Conservation (phyloP, 2,888 invertebrate genomes). For the Scaptomyza flava region DNA sequence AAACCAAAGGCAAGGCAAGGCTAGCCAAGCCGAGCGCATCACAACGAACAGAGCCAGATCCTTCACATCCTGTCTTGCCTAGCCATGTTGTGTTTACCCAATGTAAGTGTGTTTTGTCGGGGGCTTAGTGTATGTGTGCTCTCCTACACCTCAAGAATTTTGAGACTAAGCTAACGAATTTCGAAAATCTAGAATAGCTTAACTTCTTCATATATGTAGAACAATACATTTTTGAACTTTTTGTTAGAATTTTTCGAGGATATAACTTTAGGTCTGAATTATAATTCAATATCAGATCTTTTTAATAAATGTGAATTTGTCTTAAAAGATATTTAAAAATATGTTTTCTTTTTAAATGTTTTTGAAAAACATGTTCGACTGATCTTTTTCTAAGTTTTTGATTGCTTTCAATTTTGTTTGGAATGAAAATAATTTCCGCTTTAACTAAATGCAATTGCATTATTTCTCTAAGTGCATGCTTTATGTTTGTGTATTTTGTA, state of each 20-base stretch:
- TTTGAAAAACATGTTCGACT: too few relatives aligned
- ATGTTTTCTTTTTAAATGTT: too few relatives aligned
- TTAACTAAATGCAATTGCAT: background rate
- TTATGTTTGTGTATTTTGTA: constrained; percentile 18
- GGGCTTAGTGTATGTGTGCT: background rate
- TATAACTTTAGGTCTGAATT: too few relatives aligned
- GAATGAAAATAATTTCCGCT: background rate
- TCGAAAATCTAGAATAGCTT: background rate
- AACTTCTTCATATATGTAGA: background rate
- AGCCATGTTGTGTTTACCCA: constrained; percentile 16
- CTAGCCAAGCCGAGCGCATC: constrained; percentile 1
- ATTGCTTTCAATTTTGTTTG: background rate
- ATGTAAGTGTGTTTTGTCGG: background rate
- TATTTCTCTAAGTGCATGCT: constrained; percentile 8
- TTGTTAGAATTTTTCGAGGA: too few relatives aligned
- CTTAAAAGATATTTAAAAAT: too few relatives aligned
- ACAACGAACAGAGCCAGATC: background rate
- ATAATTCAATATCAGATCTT: too few relatives aligned
- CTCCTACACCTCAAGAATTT: background rate
- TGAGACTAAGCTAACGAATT: background rate
- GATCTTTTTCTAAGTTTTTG: background rate
- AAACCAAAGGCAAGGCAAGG: constrained; percentile 8
- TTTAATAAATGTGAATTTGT: too few relatives aligned
- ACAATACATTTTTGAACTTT: too few relatives aligned
- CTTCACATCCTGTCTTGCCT: constrained; percentile 7